Conservation (phyloP, 2,113 vertebrate genomes). For the Myotis brandtii region DNA sequence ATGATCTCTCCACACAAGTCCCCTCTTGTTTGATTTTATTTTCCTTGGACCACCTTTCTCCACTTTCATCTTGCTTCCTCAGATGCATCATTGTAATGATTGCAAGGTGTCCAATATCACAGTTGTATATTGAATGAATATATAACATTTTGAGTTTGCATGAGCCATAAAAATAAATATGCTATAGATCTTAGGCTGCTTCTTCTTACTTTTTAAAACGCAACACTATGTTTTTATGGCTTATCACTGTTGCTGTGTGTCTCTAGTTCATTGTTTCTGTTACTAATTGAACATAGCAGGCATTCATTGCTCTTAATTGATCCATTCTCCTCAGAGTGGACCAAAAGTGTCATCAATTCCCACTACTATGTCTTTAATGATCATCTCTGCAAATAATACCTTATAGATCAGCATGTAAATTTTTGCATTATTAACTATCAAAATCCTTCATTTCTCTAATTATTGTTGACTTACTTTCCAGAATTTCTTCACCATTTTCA, state of each 20-base stretch:
- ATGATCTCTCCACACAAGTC: not conserved
- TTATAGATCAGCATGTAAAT: not conserved
- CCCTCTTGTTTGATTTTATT: not conserved
- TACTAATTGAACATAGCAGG: fast-evolving
- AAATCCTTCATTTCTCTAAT: not conserved
- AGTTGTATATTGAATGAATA: not conserved
- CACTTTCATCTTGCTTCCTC: not conserved
- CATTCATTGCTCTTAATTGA: not conserved
- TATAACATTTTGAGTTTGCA: not conserved
- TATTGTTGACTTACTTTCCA: not conserved
- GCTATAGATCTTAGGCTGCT: not conserved
- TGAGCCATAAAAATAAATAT: not conserved
- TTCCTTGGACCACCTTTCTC: not conserved
- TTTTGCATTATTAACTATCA: not conserved
- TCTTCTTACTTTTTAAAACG: not conserved
- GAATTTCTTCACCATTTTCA: not conserved
- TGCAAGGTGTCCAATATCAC: not conserved
- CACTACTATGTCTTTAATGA: not conserved
- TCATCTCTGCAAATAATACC: not conserved
- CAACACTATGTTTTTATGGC: not conserved
- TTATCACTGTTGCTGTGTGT: not conserved
- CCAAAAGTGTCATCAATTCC: not conserved
- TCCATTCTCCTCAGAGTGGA: not conserved
- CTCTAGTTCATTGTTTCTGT: not conserved
- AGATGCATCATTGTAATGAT: not conserved